These are phyloP conservation scores for Lota lota DNA, from an alignment of 2,113 vertebrate species.

Conservation along the genomic window DNA sequence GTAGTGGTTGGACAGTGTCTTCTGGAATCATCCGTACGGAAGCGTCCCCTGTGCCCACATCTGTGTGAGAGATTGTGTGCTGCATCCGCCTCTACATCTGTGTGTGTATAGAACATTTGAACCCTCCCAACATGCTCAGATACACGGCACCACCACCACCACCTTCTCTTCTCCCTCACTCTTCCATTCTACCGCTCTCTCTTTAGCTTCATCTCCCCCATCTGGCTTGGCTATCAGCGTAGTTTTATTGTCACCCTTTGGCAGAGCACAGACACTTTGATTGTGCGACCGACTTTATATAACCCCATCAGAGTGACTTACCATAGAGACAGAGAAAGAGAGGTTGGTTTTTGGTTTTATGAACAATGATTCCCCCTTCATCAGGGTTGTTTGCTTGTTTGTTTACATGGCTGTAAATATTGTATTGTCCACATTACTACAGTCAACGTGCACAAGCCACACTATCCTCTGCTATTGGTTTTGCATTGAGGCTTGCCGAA, in stretches of 20 bases:
- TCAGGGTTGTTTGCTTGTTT: neutral
- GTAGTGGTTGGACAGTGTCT: no score
- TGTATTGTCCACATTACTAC: neutral
- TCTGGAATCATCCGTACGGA: neutral
- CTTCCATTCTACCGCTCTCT: constrained; percentile 24
- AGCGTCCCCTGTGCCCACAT: neutral
- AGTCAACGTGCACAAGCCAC: neutral
- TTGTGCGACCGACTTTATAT: constrained; percentile 64
- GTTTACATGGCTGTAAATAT: constrained; percentile 12
- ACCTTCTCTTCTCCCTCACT: neutral
- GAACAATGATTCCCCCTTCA: neutral
- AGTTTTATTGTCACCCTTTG: constrained; percentile 68
- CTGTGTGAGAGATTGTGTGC: neutral
- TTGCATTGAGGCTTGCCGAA: constrained; percentile 58
- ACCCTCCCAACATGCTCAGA: neutral
- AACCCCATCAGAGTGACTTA: constrained; percentile 55
- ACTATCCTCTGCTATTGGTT: constrained; percentile 31
- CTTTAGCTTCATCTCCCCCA: constrained; percentile 33
- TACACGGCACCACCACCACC: no score
- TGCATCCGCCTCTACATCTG: constrained; percentile 4
- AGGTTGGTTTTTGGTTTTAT: neutral
- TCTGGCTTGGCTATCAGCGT: constrained; percentile 68
- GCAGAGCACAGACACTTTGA: constrained; percentile 58
- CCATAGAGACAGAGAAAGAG: constrained; percentile 28
- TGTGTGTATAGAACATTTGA: constrained; percentile 13